Evolutionary conservation across 1,140 invertebrate species (phyloP).

Genomic region (Ceratina calcarata): DNA sequence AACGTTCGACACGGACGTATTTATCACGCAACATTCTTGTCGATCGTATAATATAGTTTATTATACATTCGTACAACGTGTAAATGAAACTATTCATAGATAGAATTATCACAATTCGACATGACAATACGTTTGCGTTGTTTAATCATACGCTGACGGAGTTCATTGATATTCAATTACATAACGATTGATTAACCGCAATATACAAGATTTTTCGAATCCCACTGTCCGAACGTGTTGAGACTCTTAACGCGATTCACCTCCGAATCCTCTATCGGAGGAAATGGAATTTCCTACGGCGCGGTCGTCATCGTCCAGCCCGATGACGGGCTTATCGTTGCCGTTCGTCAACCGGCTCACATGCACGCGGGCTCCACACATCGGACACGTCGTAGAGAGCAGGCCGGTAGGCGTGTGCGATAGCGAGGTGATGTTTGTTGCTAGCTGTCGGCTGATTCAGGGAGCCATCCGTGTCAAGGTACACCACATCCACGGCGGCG

Average conservation of each 20-base stretch:
- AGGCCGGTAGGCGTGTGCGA: conserved; percentile 77
- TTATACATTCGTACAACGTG: neutral
- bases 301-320: conserved; percentile 62
- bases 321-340: conserved; percentile 72
- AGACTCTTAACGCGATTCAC: conserved; percentile 16
- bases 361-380: conserved; percentile 16
- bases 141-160: too few species aligned
- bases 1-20: neutral
- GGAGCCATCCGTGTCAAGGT: conserved; percentile 81
- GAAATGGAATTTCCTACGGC: conserved; percentile 74
- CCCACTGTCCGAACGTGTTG: too few species aligned
- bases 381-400: neutral
- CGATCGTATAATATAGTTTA: too few species aligned
- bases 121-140: too few species aligned
- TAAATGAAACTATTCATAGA: neutral
- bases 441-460: conserved; percentile 78
- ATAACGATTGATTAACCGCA: too few species aligned
- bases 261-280: conserved; percentile 62
- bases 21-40: neutral
- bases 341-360: conserved; percentile 44
- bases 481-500: conserved; percentile 78
- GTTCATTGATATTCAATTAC: too few species aligned
- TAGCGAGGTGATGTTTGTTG: conserved; percentile 77
- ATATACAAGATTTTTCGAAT: neutral
- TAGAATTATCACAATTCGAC: too few species aligned